Evolutionary conservation across 2,797 vertebrate species (phyloP), one percentile per base, ranked within the genome.

Genomic region (Microtus californicus): DNA sequence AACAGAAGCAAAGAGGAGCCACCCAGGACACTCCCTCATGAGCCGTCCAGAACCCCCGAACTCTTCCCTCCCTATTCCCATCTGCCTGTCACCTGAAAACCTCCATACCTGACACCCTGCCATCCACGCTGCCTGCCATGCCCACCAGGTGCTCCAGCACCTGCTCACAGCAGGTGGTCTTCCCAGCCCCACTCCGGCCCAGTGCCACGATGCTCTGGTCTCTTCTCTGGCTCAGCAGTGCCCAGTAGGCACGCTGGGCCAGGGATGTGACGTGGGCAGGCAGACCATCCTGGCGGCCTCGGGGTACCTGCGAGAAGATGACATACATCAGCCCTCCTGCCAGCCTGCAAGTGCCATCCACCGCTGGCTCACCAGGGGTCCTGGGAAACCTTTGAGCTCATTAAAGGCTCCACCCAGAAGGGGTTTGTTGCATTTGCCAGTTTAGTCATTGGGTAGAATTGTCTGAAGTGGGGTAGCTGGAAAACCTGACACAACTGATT

Each of bases 161-260:
- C 0, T 98, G 97, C 97, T 98, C 98, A 51, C 99, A 99, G 43
- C 99, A 98, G 0, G 97, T 96, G 5, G 99, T 99, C 98, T 99
- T 99, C 1, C 99, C 99, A 0, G 99, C 98, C 0, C 99, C 99
- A 0, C 99, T 99, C 94, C 99, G 98, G 0, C 99, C 99, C 98
- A 99, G 13, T 0, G 99, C 98, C 29, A 99, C 94, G 2, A 99
- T 98, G 45, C 99, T 98, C 98, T 99, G 99, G 96, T 99, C 99
- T 63, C 98, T 98, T 48, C 99, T 95, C 94, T 98, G 98, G 79
- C 98, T 97, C 51, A 99, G 98, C 98, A 99, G 98, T 5, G 98
- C 98, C 98, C 99, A 98, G 86, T 99, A 99, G 3, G 99, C 99
- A 51, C 97, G 98, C 90, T 98, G 99, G 0, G 99, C 99, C 98